phyloP scores from a whole-genome alignment of 2,113 vertebrate genomes.

The Clinocottus analis region DNA sequence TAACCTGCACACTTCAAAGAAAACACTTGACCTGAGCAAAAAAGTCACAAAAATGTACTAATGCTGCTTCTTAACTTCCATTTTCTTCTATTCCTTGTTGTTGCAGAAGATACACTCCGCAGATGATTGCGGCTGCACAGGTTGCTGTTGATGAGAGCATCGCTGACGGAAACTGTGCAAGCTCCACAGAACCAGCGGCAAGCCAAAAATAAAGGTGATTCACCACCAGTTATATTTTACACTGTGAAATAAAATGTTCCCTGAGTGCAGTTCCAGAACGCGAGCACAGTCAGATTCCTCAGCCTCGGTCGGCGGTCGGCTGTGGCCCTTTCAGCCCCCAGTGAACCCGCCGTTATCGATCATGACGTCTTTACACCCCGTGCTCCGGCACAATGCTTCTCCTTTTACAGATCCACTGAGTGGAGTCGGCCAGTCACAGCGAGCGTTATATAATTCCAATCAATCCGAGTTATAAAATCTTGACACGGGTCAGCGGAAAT shows the following conservation, averaged over 20 bases:
- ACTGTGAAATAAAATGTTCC: conserved; percentile 60
- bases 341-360: conserved; percentile 60
- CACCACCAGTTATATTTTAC: conserved; percentile 53
- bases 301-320: conserved; percentile 22
- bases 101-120: conserved; percentile 34
- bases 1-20: conserved; percentile 45
- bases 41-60: conserved; percentile 47
- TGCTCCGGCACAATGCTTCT: conserved; percentile 46
- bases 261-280: conserved; percentile 49
- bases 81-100: not conserved
- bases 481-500: conserved; percentile 69
- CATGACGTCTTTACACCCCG: conserved; percentile 60
- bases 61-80: conserved; percentile 27
- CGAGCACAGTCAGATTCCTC: conserved; percentile 53
- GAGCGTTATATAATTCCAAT: conserved; percentile 75
- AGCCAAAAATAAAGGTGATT: conserved; percentile 64
- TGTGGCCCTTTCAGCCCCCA: conserved; percentile 40
- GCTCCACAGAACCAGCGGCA: conserved; percentile 24
- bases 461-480: conserved; percentile 79
- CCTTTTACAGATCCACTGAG: conserved; percentile 70
- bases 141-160: conserved; percentile 38
- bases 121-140: conserved; percentile 20
- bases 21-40: conserved; percentile 24
- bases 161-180: conserved; percentile 25
- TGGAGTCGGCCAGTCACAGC: conserved; percentile 69